Evolutionary conservation across 2,888 invertebrate genomes (phyloP).

Genomic region (Pachymerium ferrugineum): DNA sequence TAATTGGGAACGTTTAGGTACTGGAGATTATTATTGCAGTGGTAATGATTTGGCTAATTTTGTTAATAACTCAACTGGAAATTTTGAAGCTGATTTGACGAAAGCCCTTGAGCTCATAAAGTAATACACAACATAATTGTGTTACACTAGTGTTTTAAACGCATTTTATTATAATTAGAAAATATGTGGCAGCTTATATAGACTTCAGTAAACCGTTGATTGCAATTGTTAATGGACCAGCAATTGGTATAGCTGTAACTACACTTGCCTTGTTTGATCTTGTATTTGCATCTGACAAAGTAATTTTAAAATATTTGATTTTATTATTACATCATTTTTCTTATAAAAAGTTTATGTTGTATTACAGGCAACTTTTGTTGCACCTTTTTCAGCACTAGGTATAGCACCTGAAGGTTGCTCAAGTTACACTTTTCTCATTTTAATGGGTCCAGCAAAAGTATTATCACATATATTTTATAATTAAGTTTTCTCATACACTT

Average conservation of each 20-base stretch:
- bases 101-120: too few relatives aligned
- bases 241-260: constrained; percentile 84
- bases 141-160: too few relatives aligned
- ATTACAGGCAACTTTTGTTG: constrained; percentile 71
- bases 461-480: constrained; percentile 14
- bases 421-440: constrained; percentile 71
- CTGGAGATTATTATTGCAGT: constrained; percentile 74
- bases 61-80: constrained; percentile 38
- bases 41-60: constrained; percentile 68
- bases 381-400: constrained; percentile 80
- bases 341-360: too few relatives aligned
- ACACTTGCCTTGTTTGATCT: constrained; percentile 78
- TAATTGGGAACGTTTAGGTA: constrained; percentile 52
- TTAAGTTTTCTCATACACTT: neutral
- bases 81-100: neutral
- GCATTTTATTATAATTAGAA: too few relatives aligned
- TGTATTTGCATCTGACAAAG: constrained; percentile 76
- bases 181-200: constrained; percentile 69
- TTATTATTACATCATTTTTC: neutral
- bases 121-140: too few relatives aligned
- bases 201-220: constrained; percentile 82
- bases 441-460: constrained; percentile 75
- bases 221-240: constrained; percentile 87
- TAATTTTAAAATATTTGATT: constrained; percentile 48
- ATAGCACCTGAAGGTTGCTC: constrained; percentile 86